Percentiles rank a stretch among this genome's conserved stretches.
Conservation (phyloP, 2,888 invertebrate species). For the Zaprionus lineosus region DNA sequence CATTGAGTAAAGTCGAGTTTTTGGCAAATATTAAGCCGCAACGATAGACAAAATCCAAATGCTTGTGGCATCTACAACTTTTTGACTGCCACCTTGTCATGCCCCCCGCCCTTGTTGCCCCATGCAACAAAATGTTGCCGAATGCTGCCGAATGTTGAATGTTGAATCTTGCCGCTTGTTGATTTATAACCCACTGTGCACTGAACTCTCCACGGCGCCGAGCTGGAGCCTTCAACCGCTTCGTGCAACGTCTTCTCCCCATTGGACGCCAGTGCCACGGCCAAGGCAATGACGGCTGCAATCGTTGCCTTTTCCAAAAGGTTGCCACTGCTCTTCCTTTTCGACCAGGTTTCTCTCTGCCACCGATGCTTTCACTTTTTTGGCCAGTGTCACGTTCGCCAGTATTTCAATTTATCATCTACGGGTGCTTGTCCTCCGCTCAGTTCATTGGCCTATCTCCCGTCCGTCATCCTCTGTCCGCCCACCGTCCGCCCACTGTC, state of each 20-base stretch:
- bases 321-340: slow-evolving; percentile 50
- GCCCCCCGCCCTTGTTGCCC: no score
- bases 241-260: slow-evolving; percentile 1
- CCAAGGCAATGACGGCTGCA: slow-evolving; percentile 29
- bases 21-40: no score
- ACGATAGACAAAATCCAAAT: no score
- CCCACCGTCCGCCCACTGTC: no score
- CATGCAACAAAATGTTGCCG: no score
- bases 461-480: no score
- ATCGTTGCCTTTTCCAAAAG: slow-evolving; percentile 28
- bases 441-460: slow-evolving; percentile 59
- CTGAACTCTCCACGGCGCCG: slow-evolving; percentile 44
- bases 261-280: slow-evolving; percentile 28
- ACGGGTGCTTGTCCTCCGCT: slow-evolving; percentile 42
- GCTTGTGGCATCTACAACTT: no score
- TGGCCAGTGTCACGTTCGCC: slow-evolving; percentile 73
- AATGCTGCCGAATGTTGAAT: no score
- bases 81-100: no score
- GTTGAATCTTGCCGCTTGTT: slow-evolving; percentile 44
- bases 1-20: no score
- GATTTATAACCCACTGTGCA: slow-evolving; percentile 55
- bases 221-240: slow-evolving; percentile 4
- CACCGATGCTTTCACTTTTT: slow-evolving; percentile 74
- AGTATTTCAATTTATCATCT: slow-evolving; percentile 71
- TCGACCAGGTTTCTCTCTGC: slow-evolving; percentile 52